phyloP scores from a whole-genome alignment of 1,140 invertebrate species.

The Ericerus pela region DNA sequence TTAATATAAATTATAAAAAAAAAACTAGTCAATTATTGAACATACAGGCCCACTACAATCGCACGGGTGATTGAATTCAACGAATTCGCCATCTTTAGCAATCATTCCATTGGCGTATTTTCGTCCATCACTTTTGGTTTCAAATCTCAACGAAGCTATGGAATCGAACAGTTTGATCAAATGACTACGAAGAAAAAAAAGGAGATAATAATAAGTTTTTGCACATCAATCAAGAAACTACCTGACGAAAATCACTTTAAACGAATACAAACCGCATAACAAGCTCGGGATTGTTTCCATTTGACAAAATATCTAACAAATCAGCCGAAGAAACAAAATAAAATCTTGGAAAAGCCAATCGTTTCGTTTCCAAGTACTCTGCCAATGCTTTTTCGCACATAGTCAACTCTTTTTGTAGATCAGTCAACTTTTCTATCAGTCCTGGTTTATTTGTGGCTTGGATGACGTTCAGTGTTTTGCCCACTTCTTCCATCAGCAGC shows the following conservation, averaged over 20 bases:
- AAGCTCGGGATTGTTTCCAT: conserved; percentile 80
- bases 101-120: conserved; percentile 61
- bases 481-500: conserved; percentile 47
- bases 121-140: conserved; percentile 33
- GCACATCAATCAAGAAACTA: not conserved
- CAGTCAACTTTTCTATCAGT: conserved; percentile 59
- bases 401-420: conserved; percentile 66
- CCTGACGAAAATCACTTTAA: not conserved
- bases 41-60: conserved; percentile 62
- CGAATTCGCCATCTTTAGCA: conserved; percentile 90
- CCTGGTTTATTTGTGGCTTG: conserved; percentile 75
- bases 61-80: conserved; percentile 56
- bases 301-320: conserved; percentile 85
- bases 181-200: conserved; percentile 38
- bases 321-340: conserved; percentile 97
- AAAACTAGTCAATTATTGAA: conserved; percentile 19
- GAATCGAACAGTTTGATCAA: conserved; percentile 93
- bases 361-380: conserved; percentile 92
- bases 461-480: conserved; percentile 69
- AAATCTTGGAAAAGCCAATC: conserved; percentile 90
- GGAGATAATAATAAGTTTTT: conserved; percentile 10
- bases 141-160: conserved; percentile 73
- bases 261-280: conserved; percentile 38
- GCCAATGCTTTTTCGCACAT: conserved; percentile 94
- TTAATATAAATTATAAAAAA: too few relatives aligned